These are phyloP conservation scores for Tychaedon coryphoeus DNA, from an alignment of 2,113 vertebrate species.

Conservation along the genomic window DNA sequence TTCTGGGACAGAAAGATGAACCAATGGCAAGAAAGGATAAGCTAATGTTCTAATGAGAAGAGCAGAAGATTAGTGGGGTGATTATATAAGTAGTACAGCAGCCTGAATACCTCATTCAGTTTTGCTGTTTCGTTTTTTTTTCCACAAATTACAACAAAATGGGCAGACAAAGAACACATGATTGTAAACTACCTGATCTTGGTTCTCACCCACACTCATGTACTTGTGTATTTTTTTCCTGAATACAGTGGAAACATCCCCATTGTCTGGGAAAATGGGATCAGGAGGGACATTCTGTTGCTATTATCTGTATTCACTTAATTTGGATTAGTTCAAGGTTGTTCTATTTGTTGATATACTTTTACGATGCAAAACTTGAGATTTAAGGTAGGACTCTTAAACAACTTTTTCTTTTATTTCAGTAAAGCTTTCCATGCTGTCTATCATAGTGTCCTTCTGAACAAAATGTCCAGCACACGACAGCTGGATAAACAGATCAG, in stretches of 20 bases:
- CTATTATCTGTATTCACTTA: not conserved
- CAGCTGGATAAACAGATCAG: not conserved
- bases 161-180: not conserved
- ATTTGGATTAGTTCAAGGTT: not conserved
- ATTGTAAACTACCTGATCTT: not conserved
- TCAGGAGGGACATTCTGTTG: not conserved
- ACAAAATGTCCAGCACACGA: not conserved
- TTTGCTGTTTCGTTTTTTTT: accelerated
- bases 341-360: not conserved
- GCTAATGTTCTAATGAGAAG: not conserved
- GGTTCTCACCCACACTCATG: not conserved
- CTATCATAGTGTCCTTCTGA: not conserved
- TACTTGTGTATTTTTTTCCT: not conserved
- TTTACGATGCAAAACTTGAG: not conserved
- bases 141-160: not conserved
- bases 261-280: not conserved
- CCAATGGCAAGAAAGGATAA: not conserved
- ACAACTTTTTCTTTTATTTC: not conserved
- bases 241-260: not conserved
- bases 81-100: not conserved
- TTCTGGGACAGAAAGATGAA: not conserved
- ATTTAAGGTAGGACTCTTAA: not conserved
- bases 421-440: not conserved
- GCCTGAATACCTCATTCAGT: not conserved
- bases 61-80: not conserved